Conservation (phyloP, 1,140 invertebrate species). For the Caenorhabditis brenneri region DNA sequence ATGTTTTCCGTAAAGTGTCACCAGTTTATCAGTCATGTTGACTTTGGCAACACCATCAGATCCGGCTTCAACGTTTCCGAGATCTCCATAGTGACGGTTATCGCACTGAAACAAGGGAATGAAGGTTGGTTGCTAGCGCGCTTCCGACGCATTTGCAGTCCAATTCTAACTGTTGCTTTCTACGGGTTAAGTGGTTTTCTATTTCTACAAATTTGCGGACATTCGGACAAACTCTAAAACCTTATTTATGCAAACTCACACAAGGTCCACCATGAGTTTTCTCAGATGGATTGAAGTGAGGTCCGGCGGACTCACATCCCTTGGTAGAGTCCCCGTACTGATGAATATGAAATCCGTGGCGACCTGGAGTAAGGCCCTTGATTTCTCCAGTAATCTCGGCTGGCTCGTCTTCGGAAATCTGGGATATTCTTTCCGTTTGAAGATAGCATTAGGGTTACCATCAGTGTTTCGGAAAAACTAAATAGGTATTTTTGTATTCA, state of each 20-base stretch:
- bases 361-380: conserved; percentile 77
- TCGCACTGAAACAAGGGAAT: no score
- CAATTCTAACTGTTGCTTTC: no score
- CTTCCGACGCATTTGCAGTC: no score
- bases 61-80: conserved; percentile 78
- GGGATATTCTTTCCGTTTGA: no score
- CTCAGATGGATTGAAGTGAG: conserved; percentile 89
- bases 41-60: conserved; percentile 77
- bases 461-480: no score
- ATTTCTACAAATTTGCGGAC: no score
- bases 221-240: no score
- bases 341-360: conserved; percentile 95
- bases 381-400: conserved; percentile 77
- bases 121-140: no score
- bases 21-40: conserved; percentile 79
- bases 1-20: conserved; percentile 75
- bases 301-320: conserved; percentile 90
- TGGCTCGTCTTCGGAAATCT: conserved; percentile 54
- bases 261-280: conserved; percentile 88
- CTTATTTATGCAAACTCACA: no score
- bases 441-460: no score
- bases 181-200: no score
- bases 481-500: no score
- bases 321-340: conserved; percentile 96
- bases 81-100: conserved; percentile 84